phyloP scores from a whole-genome alignment of 1,140 invertebrate genomes.

The Ruditapes philippinarum region DNA sequence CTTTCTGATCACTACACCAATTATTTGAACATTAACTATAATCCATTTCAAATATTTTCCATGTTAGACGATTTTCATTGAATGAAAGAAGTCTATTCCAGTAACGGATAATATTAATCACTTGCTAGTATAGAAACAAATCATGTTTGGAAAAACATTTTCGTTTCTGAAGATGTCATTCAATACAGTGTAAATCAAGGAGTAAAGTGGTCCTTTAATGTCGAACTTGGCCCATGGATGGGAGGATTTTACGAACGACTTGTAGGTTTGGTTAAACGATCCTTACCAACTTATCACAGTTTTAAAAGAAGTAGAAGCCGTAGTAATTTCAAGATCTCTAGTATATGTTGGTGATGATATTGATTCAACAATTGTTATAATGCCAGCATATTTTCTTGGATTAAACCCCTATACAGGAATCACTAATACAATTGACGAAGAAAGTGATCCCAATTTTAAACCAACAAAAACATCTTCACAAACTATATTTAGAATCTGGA shows the following conservation, averaged over 20 bases:
- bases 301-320: constrained; percentile 30
- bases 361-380: not conserved
- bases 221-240: not conserved
- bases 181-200: not conserved
- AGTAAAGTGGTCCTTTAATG: constrained; percentile 7
- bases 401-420: constrained; percentile 2
- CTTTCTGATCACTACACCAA: too few relatives aligned
- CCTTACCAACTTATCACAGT: not conserved
- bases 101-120: too few relatives aligned
- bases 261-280: not conserved
- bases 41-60: too few relatives aligned
- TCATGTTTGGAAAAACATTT: not conserved
- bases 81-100: too few relatives aligned
- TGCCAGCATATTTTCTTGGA: not conserved
- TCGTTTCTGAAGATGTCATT: not conserved
- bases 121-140: not conserved
- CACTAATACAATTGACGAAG: not conserved
- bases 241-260: constrained; percentile 24
- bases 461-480: not conserved
- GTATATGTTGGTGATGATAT: constrained; percentile 4
- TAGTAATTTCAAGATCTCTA: constrained; percentile 1
- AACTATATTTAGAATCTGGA: not conserved
- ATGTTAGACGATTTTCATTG: too few relatives aligned
- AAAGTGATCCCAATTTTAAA: not conserved
- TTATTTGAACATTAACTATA: too few relatives aligned